phyloP scores from a whole-genome alignment of 2,888 invertebrate genomes.

The Piscicola geometra region DNA sequence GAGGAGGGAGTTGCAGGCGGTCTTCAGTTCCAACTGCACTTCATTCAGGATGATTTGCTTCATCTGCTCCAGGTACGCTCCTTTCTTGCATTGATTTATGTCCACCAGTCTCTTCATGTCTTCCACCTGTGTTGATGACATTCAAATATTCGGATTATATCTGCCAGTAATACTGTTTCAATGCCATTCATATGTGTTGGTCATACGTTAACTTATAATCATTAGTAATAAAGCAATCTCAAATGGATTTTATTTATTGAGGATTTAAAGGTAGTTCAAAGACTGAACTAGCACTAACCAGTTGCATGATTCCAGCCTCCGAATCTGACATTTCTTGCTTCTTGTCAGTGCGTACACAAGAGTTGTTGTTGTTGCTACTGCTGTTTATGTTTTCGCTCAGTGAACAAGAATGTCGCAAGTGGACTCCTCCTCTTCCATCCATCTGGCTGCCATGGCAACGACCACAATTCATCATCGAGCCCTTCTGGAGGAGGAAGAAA shows the following conservation, averaged over 20 bases:
- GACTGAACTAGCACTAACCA: constrained; percentile 12
- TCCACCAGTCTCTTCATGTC: constrained; percentile 23
- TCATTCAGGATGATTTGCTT: constrained; percentile 26
- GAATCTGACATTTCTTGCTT: constrained; percentile 21
- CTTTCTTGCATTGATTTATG: constrained; percentile 27
- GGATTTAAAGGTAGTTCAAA: too few relatives aligned
- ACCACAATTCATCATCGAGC: too few relatives aligned
- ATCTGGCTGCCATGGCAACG: background rate
- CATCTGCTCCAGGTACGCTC: constrained; percentile 28
- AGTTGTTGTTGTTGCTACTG: constrained; percentile 30
- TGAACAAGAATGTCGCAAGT: background rate
- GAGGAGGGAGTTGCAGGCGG: constrained; percentile 22
- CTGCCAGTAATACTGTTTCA: too few relatives aligned
- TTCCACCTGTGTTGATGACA: constrained; percentile 30
- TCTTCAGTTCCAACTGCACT: constrained; percentile 26
- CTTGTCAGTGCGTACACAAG: too few relatives aligned
- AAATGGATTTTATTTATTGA: too few relatives aligned
- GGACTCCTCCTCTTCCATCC: background rate
- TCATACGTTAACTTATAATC: too few relatives aligned
- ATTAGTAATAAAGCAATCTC: too few relatives aligned
- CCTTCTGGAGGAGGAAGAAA: too few relatives aligned
- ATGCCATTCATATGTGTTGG: too few relatives aligned
- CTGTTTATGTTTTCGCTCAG: constrained; percentile 27
- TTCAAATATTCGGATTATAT: too few relatives aligned
- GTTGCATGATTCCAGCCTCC: constrained; percentile 11